Percentiles rank a stretch among this genome's conserved stretches.
Evolutionary conservation across 1,140 invertebrate species (phyloP).

Genomic region (Tyrophagus putrescentiae): DNA sequence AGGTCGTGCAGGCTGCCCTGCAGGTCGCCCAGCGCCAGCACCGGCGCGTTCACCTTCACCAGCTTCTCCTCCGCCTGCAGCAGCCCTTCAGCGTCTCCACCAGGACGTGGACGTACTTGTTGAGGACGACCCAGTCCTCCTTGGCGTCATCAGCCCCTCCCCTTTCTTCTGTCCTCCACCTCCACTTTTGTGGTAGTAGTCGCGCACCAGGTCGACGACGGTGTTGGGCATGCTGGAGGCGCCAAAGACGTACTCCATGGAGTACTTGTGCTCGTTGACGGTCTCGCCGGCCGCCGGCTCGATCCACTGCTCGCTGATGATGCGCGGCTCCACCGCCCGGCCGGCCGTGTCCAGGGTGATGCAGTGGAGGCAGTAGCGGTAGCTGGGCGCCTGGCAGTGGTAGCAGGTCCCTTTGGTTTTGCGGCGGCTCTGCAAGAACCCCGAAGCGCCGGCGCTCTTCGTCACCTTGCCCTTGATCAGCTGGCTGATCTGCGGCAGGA

Average conservation of each 20-base stretch:
- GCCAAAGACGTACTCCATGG: slow-evolving; percentile 10
- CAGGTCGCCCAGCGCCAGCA: slow-evolving; percentile 41
- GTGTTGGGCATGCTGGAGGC: not conserved
- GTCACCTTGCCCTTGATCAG: not conserved
- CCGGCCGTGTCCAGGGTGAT: slow-evolving; percentile 14
- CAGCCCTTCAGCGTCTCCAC: slow-evolving; percentile 20
- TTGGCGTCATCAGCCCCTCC: slow-evolving; percentile 2
- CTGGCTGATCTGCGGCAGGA: not conserved
- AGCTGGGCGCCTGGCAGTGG: not conserved
- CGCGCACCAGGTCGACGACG: slow-evolving; percentile 7
- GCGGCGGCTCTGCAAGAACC: not conserved
- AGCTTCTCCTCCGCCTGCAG: slow-evolving; percentile 28
- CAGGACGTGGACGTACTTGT: not conserved
- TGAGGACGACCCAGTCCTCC: not conserved
- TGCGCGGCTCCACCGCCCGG: slow-evolving; percentile 2
- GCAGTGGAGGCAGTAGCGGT: slow-evolving; percentile 3
- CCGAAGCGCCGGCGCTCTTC: not conserved
- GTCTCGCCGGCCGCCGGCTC: not conserved
- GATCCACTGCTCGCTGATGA: slow-evolving; percentile 1
- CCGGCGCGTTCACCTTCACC: slow-evolving; percentile 38
- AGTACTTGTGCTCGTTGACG: not conserved
- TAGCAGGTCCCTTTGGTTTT: slow-evolving; percentile 5
- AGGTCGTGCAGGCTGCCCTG: slow-evolving; percentile 46
- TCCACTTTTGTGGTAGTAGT: not conserved
- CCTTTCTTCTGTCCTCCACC: not conserved